Evolutionary conservation across 2,888 invertebrate species (phyloP).

Genomic region (Julus scandinavius): DNA sequence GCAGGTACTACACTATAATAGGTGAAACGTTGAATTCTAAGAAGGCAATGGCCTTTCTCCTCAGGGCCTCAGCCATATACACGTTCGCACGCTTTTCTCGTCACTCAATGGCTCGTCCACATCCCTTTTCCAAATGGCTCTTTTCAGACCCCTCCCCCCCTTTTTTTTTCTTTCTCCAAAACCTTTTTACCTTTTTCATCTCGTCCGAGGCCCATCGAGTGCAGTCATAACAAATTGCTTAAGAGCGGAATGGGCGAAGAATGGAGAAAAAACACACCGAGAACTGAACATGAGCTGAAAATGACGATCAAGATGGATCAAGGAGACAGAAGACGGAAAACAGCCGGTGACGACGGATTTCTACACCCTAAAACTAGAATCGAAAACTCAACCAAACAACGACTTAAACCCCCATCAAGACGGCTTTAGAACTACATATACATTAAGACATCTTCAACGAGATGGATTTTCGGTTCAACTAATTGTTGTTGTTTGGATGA

Average conservation of each 20-base stretch:
- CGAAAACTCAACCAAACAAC: too few relatives aligned
- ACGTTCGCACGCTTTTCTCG: not conserved
- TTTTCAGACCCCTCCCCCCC: not conserved
- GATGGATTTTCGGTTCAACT: too few relatives aligned
- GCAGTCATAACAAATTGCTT: conserved; percentile 1
- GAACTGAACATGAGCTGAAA: not conserved
- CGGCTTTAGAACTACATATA: too few relatives aligned
- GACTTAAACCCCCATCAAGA: too few relatives aligned
- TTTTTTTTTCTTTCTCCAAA: too few relatives aligned
- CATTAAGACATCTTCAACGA: too few relatives aligned
- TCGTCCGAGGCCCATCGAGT: not conserved
- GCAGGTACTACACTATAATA: too few relatives aligned
- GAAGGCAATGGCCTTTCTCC: too few relatives aligned
- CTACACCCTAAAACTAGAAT: too few relatives aligned
- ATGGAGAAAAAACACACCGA: not conserved
- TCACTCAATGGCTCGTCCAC: not conserved
- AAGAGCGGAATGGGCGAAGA: not conserved
- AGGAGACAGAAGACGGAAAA: not conserved
- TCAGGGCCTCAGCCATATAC: too few relatives aligned
- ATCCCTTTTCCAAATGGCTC: not conserved
- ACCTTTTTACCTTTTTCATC: not conserved
- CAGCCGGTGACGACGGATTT: not conserved
- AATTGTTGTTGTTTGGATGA: too few relatives aligned
- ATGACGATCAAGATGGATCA: conserved; percentile 1
- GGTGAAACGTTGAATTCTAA: too few relatives aligned